Percentiles rank a stretch among this genome's conserved stretches.
phyloP scores from a whole-genome alignment of 2,797 vertebrate species.

The Macropodus opercularis region DNA sequence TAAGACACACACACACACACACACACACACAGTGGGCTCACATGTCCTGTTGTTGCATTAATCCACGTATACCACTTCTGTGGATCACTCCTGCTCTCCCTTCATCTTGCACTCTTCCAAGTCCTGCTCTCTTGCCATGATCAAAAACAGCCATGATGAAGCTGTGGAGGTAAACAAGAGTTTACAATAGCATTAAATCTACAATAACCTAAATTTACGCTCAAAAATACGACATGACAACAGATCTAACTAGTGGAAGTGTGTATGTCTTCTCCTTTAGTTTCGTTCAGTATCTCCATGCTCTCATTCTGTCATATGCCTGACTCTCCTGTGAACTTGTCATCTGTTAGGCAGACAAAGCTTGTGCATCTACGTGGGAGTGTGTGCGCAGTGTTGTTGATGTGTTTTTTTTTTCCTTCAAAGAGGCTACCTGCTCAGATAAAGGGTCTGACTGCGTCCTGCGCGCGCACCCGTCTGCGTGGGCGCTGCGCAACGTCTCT shows the following conservation, averaged over 20 bases:
- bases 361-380: constrained; percentile 43
- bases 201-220: constrained; percentile 12
- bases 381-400: constrained; percentile 21
- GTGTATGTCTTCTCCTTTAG: constrained; percentile 26
- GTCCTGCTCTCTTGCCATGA: constrained; percentile 9
- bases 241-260: constrained; percentile 6
- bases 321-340: constrained; percentile 61
- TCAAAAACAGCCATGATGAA: constrained; percentile 12
- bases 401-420: constrained; percentile 38
- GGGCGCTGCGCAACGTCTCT: constrained; percentile 38
- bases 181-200: constrained; percentile 21
- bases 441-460: constrained; percentile 16
- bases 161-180: constrained; percentile 25
- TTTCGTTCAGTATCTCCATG: constrained; percentile 39
- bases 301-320: constrained; percentile 76
- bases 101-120: constrained; percentile 23
- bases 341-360: constrained; percentile 54
- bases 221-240: too few relatives aligned
- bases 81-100: constrained; percentile 41
- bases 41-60: constrained; percentile 60
- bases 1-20: too few relatives aligned
- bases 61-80: constrained; percentile 71
- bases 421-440: constrained; percentile 58
- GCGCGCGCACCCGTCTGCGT: constrained; percentile 40
- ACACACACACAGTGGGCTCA: constrained; percentile 15